Base-by-base conservation (phyloP, 2,888 invertebrate genomes). In the Eupeodes latifasciatus region DNA sequence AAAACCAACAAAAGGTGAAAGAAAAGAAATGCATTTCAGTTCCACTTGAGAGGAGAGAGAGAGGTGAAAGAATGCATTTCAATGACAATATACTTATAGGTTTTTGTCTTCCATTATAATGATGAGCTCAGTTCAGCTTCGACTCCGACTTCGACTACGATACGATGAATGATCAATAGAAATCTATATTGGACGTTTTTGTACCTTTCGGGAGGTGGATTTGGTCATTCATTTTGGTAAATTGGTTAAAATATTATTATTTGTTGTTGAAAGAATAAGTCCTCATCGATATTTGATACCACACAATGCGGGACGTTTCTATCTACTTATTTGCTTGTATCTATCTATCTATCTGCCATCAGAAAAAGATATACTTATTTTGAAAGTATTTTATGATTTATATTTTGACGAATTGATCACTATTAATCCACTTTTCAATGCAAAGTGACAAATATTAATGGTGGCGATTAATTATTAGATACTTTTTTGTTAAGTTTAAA, bases 191-290 rank as follows among this genome's bases (percentile, higher is more conserved):
- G 40, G 40, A 40, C 40, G 27, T 27, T 27, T 40, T 40, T 40
- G 40, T 40, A 27, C 27, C 27, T 27, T 5, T 40, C 49, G 14
- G 40, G 75, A 87, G 86, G 86, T 83, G 86, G 86, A 87, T 83
- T 71, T 80, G 86, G 86, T 83, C 86, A 87, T 87, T 87, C 86
- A 83, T 83, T 47, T 47, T 79, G 86, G 83, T 76, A 87, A 72
- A 87, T 83, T 83, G 82, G 78, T 79, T 81, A 62, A 64, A 62
- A 85, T 71, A 36, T 27, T 40, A 40, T 40, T 40, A 40, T 5
- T 76, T 66, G 44, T 44, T 72, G 10, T 61, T 57, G 55, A 80
- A 47, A 59, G 67, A 83, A 86, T 86, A 16, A 16, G 61, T 74
- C 62, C 85, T 85, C 78, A 74, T 78, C 57, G 77, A 19, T 44